phyloP scores from a whole-genome alignment of 1,140 invertebrate genomes.

The Daktulosphaira vitifoliae region DNA sequence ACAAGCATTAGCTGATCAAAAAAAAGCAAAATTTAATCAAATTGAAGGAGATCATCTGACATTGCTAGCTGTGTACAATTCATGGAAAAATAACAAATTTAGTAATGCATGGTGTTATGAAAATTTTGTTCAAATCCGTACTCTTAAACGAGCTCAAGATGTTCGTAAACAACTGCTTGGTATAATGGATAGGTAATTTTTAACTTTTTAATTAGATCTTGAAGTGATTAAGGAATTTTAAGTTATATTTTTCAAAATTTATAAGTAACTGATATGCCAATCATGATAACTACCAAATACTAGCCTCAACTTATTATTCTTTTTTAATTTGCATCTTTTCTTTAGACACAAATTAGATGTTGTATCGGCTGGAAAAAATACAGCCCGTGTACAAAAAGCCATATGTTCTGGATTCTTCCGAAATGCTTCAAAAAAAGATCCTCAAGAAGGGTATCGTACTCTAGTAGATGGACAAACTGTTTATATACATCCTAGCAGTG shows the following conservation, averaged over 20 bases:
- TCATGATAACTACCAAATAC: background rate
- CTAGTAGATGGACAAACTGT: conserved; percentile 96
- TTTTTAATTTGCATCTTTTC: too few relatives aligned
- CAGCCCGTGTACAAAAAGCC: conserved; percentile 91
- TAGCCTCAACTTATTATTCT: background rate
- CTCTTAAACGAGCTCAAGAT: conserved; percentile 94
- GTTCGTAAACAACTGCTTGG: conserved; percentile 95
- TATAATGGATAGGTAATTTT: conserved; percentile 82
- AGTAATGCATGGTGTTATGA: conserved; percentile 99
- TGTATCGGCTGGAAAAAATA: conserved; percentile 91
- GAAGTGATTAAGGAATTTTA: background rate
- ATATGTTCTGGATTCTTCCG: conserved; percentile 98
- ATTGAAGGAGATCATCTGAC: conserved; percentile 97
- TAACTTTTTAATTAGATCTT: background rate
- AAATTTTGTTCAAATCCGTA: conserved; percentile 97
- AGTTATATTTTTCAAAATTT: background rate
- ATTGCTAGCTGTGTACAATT: conserved; percentile 95
- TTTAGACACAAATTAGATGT: conserved; percentile 91
- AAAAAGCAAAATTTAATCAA: conserved; percentile 99
- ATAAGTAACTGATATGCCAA: background rate
- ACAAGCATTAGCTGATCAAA: conserved; percentile 94
- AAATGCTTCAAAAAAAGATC: conserved; percentile 98
- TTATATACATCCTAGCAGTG: conserved; percentile 97
- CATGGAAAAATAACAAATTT: conserved; percentile 99
- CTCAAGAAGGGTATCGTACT: conserved; percentile 96